Conservation (phyloP, 2,888 invertebrate genomes). For the Drosophila mimica region DNA sequence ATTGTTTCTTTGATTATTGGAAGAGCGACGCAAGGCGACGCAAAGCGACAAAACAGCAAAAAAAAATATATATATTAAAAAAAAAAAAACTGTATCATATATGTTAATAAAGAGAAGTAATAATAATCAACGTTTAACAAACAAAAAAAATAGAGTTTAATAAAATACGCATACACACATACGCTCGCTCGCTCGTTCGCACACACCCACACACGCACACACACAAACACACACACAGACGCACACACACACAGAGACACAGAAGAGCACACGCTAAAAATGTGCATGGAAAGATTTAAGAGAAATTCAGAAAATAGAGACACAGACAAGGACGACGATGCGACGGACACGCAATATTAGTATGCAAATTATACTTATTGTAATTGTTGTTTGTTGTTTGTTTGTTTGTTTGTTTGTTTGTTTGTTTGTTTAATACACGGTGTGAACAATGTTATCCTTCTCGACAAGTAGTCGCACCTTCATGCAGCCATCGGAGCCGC, state of each 20-base stretch:
- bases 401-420: slow-evolving; percentile 9
- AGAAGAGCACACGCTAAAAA: slow-evolving; percentile 19
- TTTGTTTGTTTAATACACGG: slow-evolving; percentile 85
- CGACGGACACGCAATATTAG: slow-evolving; percentile 37
- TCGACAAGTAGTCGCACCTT: slow-evolving; percentile 97
- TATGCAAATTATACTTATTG: slow-evolving; percentile 43
- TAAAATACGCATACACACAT: slow-evolving; percentile 40
- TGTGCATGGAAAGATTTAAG: slow-evolving; percentile 31
- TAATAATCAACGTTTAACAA: slow-evolving; percentile 74
- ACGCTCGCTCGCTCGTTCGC: not conserved
- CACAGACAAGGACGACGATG: slow-evolving; percentile 13
- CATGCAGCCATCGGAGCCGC: slow-evolving; percentile 99
- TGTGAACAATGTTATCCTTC: slow-evolving; percentile 88
- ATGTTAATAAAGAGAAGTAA: slow-evolving; percentile 57
- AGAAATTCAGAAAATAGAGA: slow-evolving; percentile 16
- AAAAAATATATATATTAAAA: not conserved
- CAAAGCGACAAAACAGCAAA: slow-evolving; percentile 37
- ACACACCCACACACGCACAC: slow-evolving; percentile 1
- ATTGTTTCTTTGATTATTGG: slow-evolving; percentile 19
- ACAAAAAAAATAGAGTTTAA: slow-evolving; percentile 49
- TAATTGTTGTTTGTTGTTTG: slow-evolving; percentile 10
- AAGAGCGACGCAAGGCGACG: slow-evolving; percentile 21
- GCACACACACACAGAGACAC: slow-evolving; percentile 17
- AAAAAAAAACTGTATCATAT: slow-evolving; percentile 2
- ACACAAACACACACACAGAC: not conserved